phyloP scores from a whole-genome alignment of 2,113 vertebrate genomes.

The Octodon degus region DNA sequence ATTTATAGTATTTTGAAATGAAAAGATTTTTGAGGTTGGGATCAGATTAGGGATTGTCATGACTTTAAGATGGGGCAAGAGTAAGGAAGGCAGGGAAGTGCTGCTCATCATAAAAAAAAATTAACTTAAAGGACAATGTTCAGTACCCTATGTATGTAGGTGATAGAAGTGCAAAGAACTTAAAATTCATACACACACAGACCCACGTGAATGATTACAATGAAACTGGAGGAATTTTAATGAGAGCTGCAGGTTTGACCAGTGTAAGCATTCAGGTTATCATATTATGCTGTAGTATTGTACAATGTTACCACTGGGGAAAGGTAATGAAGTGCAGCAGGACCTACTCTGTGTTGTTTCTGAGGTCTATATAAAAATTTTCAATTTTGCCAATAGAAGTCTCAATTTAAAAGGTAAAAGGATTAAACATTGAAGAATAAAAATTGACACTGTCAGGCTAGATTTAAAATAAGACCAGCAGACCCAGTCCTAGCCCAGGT shows the following conservation, averaged over 20 bases:
- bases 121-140: not conserved
- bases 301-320: not conserved
- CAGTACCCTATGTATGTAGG: not conserved
- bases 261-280: not conserved
- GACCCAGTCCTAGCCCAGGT: too few relatives aligned
- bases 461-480: not conserved
- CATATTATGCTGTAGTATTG: not conserved
- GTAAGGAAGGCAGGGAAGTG: not conserved
- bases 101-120: not conserved
- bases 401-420: not conserved
- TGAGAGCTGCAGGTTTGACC: not conserved
- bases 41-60: not conserved
- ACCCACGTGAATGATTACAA: not conserved
- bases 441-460: not conserved
- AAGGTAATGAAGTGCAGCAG: not conserved
- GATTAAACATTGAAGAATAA: not conserved
- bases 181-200: not conserved
- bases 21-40: not conserved
- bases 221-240: not conserved
- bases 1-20: conserved; percentile 20
- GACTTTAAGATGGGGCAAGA: not conserved
- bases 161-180: not conserved
- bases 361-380: not conserved
- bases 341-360: not conserved
- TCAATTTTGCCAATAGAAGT: conserved; percentile 1